Base-by-base conservation (phyloP, 1,140 invertebrate genomes). In the Brachionus sp. region DNA sequence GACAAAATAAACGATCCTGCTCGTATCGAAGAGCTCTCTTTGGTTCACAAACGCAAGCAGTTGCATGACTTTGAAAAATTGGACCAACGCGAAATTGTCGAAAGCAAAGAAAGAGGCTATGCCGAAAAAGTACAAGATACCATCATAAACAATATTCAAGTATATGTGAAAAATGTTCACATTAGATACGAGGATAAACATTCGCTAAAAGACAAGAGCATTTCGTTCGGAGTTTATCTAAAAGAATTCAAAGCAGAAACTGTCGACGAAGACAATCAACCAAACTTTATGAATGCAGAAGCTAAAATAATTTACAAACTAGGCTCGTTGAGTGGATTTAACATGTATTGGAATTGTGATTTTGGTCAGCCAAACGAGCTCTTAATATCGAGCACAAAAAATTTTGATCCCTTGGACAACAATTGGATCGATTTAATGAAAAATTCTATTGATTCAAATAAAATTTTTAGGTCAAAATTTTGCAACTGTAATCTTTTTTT, bases 241-340 rank as follows among this genome's bases (percentile, higher is more conserved):
- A 83, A 83, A 83, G 80, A 83, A 35, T 68, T 83, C 23, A 46
- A 50, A 83, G 80, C 80, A 68, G 64, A 70, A 10, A 83, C 80
- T 39, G 64, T 70, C 7, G 80, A 83, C 13, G 80, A 42, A 19
- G 62, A 83, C 25, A 64, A 64, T 5, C 37, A 83, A 12, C 80
- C 64, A 2, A 83, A 66, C n/a, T 68, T 68, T 68, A 16, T 68
- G 39, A 70, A 83, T 53, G 80, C 80, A 3, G 80, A 83, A 2
- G 80, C 37, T 5, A 68, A 73, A 68, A 53, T 83, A 13, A 46
- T 83, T n/a, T 83, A 39, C 64, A 83, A 83, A 80, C 6, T 62
- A 37, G 77, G 77, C 77, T 62, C 77, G 6, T 37, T 80, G 5
- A 66, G 13, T 37, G 77, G 77, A 13, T 80, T 80, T 80, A 80